Conservation (phyloP, 2,113 vertebrate genomes). For the Megalops atlanticus region DNA sequence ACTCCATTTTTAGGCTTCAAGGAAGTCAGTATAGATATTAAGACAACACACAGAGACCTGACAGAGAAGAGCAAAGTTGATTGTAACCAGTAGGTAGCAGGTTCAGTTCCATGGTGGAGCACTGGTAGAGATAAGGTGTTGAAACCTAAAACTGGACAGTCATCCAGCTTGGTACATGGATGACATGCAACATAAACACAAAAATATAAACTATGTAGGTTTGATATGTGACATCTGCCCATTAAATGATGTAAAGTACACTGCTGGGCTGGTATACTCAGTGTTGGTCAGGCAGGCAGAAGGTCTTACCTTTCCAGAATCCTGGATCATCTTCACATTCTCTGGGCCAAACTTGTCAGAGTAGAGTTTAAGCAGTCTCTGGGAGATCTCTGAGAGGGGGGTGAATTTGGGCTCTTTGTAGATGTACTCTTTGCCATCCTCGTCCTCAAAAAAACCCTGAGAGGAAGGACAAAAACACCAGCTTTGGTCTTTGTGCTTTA, state of each 20-base stretch:
- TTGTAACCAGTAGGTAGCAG: too few relatives aligned
- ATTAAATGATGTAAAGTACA: background rate
- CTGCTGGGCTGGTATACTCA: too few relatives aligned
- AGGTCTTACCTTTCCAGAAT: conserved; percentile 85
- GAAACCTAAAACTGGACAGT: too few relatives aligned
- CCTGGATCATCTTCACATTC: conserved; percentile 98
- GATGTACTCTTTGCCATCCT: conserved; percentile 98
- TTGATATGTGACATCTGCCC: background rate
- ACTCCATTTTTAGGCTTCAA: too few relatives aligned
- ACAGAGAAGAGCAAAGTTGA: too few relatives aligned
- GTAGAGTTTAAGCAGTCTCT: conserved; percentile 94
- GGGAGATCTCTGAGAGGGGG: conserved; percentile 92
- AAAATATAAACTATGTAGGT: background rate
- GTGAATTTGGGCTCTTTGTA: conserved; percentile 99
- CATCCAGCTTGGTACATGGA: background rate
- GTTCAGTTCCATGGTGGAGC: too few relatives aligned
- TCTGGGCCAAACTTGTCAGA: conserved; percentile 96
- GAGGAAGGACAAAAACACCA: conserved; percentile 32
- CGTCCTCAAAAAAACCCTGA: conserved; percentile 94
- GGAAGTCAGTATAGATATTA: too few relatives aligned
- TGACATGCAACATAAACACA: background rate
- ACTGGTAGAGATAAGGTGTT: too few relatives aligned
- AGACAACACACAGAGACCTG: too few relatives aligned
- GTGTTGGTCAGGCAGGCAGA: too few relatives aligned
- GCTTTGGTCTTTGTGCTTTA: too few relatives aligned